Conservation (phyloP, 2,888 invertebrate species). For the Acrobasis suavella region DNA sequence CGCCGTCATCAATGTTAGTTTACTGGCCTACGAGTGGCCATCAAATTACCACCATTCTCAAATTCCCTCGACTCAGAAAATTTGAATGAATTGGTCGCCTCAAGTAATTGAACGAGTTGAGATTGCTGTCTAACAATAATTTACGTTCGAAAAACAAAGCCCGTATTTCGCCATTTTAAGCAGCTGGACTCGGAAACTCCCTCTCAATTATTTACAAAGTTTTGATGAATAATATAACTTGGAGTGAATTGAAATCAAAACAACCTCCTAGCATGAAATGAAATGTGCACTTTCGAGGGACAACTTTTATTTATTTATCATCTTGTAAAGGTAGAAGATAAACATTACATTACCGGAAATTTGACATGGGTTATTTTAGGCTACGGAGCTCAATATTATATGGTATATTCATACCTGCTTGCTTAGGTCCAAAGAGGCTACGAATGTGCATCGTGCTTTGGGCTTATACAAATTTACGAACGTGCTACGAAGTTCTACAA, state of each 20-base stretch:
- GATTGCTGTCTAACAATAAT: conserved; percentile 21
- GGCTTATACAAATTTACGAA: background rate
- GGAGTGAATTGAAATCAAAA: conserved; percentile 3
- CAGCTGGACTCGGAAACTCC: conserved; percentile 4
- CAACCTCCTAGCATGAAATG: background rate
- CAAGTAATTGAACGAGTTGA: conserved; percentile 25
- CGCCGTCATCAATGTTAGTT: conserved; percentile 12
- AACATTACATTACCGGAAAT: too few species aligned
- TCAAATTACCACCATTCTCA: conserved; percentile 25
- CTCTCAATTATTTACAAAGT: conserved; percentile 13
- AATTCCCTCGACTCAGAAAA: conserved; percentile 27
- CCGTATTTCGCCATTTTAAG: background rate
- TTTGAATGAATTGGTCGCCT: conserved; percentile 26
- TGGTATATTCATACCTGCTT: too few species aligned
- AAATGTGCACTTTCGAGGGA: too few species aligned
- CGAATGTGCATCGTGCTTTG: background rate
- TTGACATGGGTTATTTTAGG: too few species aligned
- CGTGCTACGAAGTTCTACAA: background rate
- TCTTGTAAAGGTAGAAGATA: too few species aligned
- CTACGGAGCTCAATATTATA: too few species aligned
- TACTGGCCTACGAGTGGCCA: conserved; percentile 7
- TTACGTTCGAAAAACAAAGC: conserved; percentile 17
- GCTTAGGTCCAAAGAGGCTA: background rate
- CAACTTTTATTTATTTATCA: too few species aligned
- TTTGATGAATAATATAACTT: conserved; percentile 17